phyloP scores from a whole-genome alignment of 2,113 vertebrate genomes.

The Toxostoma redivivum region DNA sequence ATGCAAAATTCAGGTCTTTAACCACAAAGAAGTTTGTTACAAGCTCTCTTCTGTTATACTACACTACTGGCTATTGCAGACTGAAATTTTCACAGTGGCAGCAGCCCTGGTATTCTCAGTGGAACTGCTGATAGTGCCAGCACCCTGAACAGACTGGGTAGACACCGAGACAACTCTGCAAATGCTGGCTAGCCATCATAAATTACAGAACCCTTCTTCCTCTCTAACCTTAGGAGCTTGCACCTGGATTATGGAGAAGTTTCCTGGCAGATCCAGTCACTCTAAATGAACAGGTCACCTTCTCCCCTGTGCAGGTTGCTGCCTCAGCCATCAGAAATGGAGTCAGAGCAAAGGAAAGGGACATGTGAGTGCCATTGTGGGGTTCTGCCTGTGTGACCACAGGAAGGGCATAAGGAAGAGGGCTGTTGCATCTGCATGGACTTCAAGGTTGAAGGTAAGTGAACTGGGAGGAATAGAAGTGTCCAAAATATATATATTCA shows the following conservation, averaged over 20 bases:
- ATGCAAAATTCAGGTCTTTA: background rate
- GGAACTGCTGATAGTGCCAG: background rate
- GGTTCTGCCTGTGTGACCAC: background rate
- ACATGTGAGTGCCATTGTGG: accelerated
- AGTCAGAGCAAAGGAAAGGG: background rate
- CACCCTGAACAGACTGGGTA: background rate
- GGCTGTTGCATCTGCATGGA: background rate
- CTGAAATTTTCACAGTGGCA: background rate
- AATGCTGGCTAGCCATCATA: background rate
- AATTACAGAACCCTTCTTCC: background rate
- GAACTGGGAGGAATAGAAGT: background rate
- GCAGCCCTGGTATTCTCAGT: background rate
- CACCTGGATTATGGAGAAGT: background rate
- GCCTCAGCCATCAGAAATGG: background rate
- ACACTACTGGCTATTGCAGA: background rate
- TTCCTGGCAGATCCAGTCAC: background rate
- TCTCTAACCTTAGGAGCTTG: background rate
- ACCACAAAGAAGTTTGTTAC: background rate
- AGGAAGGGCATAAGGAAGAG: background rate
- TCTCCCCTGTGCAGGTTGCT: background rate
- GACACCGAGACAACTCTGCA: background rate
- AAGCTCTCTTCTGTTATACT: background rate
- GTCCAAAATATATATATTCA: background rate
- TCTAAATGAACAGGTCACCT: background rate
- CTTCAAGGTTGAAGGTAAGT: background rate